Base-by-base conservation (phyloP, 2,113 vertebrate species). In the Corythoichthys haematopterus region DNA sequence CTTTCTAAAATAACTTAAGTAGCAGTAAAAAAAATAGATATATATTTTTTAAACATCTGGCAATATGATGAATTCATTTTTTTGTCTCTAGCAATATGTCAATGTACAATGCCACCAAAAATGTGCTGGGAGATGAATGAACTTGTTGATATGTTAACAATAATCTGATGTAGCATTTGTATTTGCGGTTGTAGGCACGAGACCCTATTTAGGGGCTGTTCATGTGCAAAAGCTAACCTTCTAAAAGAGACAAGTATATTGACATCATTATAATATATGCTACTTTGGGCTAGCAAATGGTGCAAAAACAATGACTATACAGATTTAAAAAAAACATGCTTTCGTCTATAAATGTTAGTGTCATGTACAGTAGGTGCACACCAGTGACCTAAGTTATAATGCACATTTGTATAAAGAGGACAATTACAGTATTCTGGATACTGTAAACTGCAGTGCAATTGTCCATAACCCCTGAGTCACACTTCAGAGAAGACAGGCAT, bases 401-500 rank as follows among this genome's bases (percentile, higher is more conserved):
- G 90, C 93, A 90, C 81, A 92, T 93, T 43, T 70, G 69, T 85
- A 80, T 48, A 66, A 81, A 93, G 92, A 94, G 76, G 66, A 94
- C 92, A 93, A 92, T 90, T 88, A 93, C 93, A 94, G 92, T 92
- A 94, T 94, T 64, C 61, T 78, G 55, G 52, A 82, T 78, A 80
- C 72, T 83, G 64, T 85, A 65, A 87, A 94, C 91, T 87, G 81
- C 82, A 92, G 84, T 85, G 83, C 83, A 88, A 83, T 94, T 92
- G 74, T 92, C 92, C 94, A 90, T 90, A 94, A 92, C 87, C 94
- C 97, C 97, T 98, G 96, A 99, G 95, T 95, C 94, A 94, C 92
- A 93, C 93, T 93, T 93, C 93, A 82, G 93, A 94, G 84, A 84
- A 93, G 90, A 87, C 88, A 91, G 91, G 92, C 90, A 91, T 74